Evolutionary conservation across 2,113 vertebrate species (phyloP).

Genomic region (Nycticebus coucang): DNA sequence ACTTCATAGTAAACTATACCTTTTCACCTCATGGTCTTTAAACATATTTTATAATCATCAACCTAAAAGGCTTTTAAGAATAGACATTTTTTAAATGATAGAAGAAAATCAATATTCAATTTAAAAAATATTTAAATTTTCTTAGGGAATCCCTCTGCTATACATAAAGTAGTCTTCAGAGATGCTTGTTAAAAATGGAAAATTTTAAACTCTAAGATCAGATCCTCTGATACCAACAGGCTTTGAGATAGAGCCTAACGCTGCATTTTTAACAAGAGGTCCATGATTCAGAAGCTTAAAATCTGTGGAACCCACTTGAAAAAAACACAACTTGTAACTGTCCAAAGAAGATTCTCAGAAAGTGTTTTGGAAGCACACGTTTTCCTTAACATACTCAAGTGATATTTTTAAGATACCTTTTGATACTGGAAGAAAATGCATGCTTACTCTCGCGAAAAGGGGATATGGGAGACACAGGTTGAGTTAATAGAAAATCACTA

Average conservation of each 20-base stretch:
- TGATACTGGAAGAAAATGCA: background rate
- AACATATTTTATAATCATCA: conserved; percentile 48
- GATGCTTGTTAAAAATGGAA: background rate
- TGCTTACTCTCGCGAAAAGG: background rate
- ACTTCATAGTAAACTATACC: conserved; percentile 69
- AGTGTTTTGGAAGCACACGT: background rate
- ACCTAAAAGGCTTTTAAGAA: conserved; percentile 75
- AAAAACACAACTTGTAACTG: background rate
- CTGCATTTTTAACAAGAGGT: background rate
- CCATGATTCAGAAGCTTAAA: background rate
- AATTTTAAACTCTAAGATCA: background rate
- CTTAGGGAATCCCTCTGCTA: background rate
- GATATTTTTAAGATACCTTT: background rate
- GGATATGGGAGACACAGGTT: background rate
- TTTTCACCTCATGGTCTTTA: conserved; percentile 66
- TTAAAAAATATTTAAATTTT: too few relatives aligned
- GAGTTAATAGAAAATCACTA: background rate
- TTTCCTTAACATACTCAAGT: background rate
- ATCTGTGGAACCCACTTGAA: background rate
- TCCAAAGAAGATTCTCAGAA: background rate
- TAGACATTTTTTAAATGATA: conserved; percentile 58
- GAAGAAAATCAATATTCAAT: background rate
- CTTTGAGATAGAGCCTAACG: background rate
- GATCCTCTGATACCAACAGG: background rate
- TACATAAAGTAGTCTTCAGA: background rate